Evolutionary conservation across 2,797 vertebrate species (phyloP).

Genomic region (Liasis olivaceus): DNA sequence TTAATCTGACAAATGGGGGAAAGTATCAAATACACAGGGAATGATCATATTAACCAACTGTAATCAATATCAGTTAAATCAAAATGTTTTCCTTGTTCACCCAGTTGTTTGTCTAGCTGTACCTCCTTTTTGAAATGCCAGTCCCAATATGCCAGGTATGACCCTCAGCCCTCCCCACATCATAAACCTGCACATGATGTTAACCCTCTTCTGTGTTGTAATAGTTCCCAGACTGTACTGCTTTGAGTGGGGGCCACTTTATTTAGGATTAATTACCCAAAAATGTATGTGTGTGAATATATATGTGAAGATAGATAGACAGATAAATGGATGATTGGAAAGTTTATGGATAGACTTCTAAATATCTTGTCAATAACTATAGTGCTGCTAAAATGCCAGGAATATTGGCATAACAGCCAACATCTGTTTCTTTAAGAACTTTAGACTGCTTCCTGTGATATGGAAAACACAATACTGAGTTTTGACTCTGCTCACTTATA

Average conservation of each 20-base stretch:
- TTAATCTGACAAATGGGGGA: not conserved
- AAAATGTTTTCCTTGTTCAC: not conserved
- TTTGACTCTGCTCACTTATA: not conserved
- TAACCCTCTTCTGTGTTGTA: not conserved
- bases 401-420: not conserved
- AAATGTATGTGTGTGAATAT: not conserved
- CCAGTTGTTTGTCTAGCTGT: not conserved
- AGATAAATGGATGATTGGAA: not conserved
- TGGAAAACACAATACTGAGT: not conserved
- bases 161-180: not conserved
- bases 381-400: not conserved
- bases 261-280: not conserved
- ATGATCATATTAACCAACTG: not conserved
- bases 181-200: not conserved
- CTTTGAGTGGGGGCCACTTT: not conserved
- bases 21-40: not conserved
- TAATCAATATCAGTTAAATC: not conserved
- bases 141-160: not conserved
- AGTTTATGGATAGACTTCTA: not conserved
- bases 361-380: not conserved
- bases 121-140: not conserved
- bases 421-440: not conserved
- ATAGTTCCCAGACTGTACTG: not conserved
- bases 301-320: not conserved
- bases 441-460: not conserved